A percentile compares a stretch with the other conserved stretches of the same genome.
phyloP scores from a whole-genome alignment of 2,113 vertebrate species.

The Lasiurus borealis region DNA sequence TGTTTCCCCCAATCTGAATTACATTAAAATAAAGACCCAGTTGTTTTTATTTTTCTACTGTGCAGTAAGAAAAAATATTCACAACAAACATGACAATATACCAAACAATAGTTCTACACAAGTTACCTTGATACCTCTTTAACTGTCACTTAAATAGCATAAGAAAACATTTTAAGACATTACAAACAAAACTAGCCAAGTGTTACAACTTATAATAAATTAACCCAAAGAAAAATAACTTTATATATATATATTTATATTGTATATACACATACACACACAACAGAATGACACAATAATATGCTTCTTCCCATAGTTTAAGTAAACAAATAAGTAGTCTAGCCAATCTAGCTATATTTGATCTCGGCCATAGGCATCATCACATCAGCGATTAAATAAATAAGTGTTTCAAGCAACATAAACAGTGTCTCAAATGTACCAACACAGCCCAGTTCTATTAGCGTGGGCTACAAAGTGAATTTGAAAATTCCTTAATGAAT shows the following conservation, averaged over 20 bases:
- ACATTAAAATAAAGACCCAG: conserved; percentile 92
- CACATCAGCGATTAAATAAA: conserved; percentile 99
- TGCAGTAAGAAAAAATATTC: conserved; percentile 95
- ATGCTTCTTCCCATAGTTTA: conserved; percentile 98
- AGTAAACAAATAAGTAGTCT: conserved; percentile 99
- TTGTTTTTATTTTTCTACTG: conserved; percentile 91
- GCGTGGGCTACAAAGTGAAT: conserved; percentile 92
- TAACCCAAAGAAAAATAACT: conserved; percentile 99
- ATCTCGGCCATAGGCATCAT: conserved; percentile 98
- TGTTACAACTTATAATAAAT: conserved; percentile 99
- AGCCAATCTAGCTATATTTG: conserved; percentile 99
- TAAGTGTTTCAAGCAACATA: conserved; percentile 95
- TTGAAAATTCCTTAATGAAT: conserved; percentile 93
- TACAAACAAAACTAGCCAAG: conserved; percentile 98
- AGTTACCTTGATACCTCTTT: conserved; percentile 96
- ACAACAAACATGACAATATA: conserved; percentile 99
- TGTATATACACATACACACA: conserved; percentile 96
- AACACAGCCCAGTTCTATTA: conserved; percentile 92
- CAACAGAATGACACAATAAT: conserved; percentile 99
- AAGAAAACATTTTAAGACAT: conserved; percentile 99
- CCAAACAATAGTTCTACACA: conserved; percentile 99
- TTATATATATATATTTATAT: conserved; percentile 99
- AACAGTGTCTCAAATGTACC: conserved; percentile 95
- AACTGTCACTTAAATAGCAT: conserved; percentile 97
- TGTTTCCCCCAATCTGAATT: conserved; percentile 91